Base-by-base conservation (phyloP, 2,113 vertebrate genomes). In the Boulengerochromis microlepis region DNA sequence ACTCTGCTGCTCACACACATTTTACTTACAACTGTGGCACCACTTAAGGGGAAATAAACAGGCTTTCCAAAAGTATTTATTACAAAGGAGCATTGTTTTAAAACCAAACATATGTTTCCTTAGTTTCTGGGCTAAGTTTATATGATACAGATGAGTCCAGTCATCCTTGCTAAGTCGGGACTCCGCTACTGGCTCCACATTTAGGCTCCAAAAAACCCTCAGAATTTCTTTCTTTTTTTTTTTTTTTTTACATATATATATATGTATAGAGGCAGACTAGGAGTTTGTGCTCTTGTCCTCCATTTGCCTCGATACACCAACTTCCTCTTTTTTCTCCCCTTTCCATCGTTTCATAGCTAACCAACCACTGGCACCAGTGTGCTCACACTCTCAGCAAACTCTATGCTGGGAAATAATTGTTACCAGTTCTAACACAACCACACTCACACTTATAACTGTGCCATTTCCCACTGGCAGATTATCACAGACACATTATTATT, bases 381-480 rank as follows among this genome's bases (percentile, higher is more conserved):
- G 29, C 80, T 86, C 19, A 19, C 38, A 29, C 52, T 18, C 66
- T 87, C 71, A 71, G 87, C 84, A 89, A 82, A 84, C 29, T 35
- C 66, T 42, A 10, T 16, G 9, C 57, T 56, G 53, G 38, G 57
- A 87, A 61, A 76, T 42, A 7, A 87, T 91, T 90, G 85, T 83
- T 64, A 78, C 22, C 61, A 59, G 74, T 69, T 89, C 18, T 29
- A 66, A 83, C 84, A 83, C 81, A 71, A 85, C 78, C 87, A 76
- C 57, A 4, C 69, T 59, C 71, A 53, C 81, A 53, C 71, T 80
- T 84, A 18, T 11, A 74, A 56, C 56, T 3, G 5, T 82, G 90
- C 82, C 91, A 90, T 91, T 80, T 87, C 13, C 76, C 8, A 12
- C 82, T 93, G 92, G 92, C 90, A 87, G 35, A 61, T 82, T 61